Conservation (phyloP, 2,797 vertebrate species). For the Podarcis siculus region DNA sequence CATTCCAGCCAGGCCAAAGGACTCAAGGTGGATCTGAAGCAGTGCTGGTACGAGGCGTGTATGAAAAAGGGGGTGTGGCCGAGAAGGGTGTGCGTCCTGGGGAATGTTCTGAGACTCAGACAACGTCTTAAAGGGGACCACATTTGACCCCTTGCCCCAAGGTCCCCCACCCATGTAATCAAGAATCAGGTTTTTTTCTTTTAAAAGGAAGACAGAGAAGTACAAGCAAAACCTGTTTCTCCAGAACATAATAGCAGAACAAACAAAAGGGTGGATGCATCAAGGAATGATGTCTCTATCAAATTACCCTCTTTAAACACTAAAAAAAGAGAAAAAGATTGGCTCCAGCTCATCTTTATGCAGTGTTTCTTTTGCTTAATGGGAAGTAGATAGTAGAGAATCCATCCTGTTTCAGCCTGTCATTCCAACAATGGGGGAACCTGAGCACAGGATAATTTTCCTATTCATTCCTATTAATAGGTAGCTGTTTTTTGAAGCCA, state of each 20-base stretch:
- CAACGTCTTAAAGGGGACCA: too few species aligned
- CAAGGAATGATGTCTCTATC: not conserved
- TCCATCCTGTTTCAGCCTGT: not conserved
- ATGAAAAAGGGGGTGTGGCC: too few species aligned
- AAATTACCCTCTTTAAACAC: not conserved
- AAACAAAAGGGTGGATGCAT: not conserved
- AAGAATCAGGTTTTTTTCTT: too few species aligned
- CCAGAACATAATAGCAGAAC: not conserved
- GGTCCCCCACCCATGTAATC: too few species aligned
- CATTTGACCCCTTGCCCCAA: too few species aligned
- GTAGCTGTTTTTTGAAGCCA: not conserved
- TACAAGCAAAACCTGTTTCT: not conserved
- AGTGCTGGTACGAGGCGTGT: too few species aligned
- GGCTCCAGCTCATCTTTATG: not conserved
- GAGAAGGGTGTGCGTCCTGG: too few species aligned
- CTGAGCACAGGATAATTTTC: not conserved
- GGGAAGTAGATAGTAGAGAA: not conserved
- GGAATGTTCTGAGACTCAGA: too few species aligned
- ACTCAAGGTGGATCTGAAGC: too few species aligned
- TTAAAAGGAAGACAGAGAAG: too few species aligned
- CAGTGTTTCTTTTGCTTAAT: not conserved
- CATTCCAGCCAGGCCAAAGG: too few species aligned
- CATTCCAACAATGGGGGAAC: not conserved
- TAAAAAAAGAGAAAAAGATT: not conserved
- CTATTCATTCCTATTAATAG: not conserved